Percentiles rank a stretch among this genome's conserved stretches.
phyloP scores from a whole-genome alignment of 1,140 invertebrate genomes.

The Bilobella aurantiaca region DNA sequence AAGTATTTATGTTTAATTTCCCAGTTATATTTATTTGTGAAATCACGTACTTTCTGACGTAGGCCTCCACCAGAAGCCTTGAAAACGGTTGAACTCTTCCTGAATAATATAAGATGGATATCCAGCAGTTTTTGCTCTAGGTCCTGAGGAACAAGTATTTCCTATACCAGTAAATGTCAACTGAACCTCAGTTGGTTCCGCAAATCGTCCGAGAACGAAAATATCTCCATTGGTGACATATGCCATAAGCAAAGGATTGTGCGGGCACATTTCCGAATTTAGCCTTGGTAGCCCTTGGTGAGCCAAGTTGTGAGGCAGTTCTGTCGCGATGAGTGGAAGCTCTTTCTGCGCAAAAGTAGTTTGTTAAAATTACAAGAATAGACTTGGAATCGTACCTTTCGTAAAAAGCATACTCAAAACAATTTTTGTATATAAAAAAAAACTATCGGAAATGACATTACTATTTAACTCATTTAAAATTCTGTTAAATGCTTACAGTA shows the following conservation, averaged over 20 bases:
- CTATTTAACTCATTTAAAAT: no score
- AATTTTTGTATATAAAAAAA: no score
- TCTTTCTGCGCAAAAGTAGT: no score
- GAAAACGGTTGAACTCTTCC: conserved; percentile 93
- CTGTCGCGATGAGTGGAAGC: not conserved
- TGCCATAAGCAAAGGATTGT: not conserved
- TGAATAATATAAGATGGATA: conserved; percentile 95
- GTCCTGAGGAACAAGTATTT: no score
- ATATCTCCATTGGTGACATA: not conserved
- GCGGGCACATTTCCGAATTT: not conserved
- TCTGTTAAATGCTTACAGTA: not conserved
- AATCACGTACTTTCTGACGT: conserved; percentile 47
- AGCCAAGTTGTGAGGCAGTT: not conserved
- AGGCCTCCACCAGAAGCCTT: conserved; percentile 96
- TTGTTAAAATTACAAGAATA: no score
- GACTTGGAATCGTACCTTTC: no score
- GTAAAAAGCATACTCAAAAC: no score
- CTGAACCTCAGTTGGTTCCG: no score
- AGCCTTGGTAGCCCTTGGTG: not conserved
- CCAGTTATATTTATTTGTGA: not conserved
- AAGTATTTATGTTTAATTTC: not conserved
- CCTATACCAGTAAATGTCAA: no score
- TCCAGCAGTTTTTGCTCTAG: conserved; percentile 78
- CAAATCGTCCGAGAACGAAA: no score
- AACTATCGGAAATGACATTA: not conserved